Base-by-base conservation (phyloP, 2,113 vertebrate genomes). In the Oriolus oriolus region DNA sequence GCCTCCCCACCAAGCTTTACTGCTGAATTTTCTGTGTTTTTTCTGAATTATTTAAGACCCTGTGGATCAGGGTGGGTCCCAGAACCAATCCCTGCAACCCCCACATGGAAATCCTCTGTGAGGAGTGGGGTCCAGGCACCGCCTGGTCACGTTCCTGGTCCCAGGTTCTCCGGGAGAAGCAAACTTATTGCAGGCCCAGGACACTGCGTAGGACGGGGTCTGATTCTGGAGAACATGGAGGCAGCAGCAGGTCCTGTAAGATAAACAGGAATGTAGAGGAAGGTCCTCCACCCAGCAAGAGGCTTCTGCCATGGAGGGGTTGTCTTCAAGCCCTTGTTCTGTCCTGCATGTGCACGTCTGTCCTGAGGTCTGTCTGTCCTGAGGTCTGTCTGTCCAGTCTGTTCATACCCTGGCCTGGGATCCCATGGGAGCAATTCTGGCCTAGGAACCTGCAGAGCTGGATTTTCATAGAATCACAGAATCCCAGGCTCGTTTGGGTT, bases 121-220 rank as follows among this genome's bases (percentile, higher is more conserved):
- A 56, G 26, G 22, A 11, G 31, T 3, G 2, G 11, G 9, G 31
- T 14, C 27, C 45, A 50, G 42, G 21, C 30, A 54, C 19, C 3
- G 1, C 3, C 64, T 15, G 13, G 12, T 13, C 53, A 39, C 0
- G 0, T 18, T 70, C 30, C 65, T 78, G 6, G 2, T 68, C 27
- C 22, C 30, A 30, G 41, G 13, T n/a, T 87, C 59, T 73, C 50
- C 42, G 27, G 60, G 18, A 66, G 37, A 73, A 59, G 16, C 13
- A 71, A 64, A 42, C 5, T 10, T 10, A 4, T 6, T 78, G 53
- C 47, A 45, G 23, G 26, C 24, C 17, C 54, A 61, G 47, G 64
- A 18, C 20, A 10, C 12, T 11, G 50, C 9, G 2, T 1, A 33
- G 26, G 28, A 28, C 37, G 6, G 17, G 12, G 2, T 8, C 1